A percentile compares a stretch with the other conserved stretches of the same genome.
phyloP scores from a whole-genome alignment of 2,113 vertebrate species.

The Pomatostomus ruficeps region DNA sequence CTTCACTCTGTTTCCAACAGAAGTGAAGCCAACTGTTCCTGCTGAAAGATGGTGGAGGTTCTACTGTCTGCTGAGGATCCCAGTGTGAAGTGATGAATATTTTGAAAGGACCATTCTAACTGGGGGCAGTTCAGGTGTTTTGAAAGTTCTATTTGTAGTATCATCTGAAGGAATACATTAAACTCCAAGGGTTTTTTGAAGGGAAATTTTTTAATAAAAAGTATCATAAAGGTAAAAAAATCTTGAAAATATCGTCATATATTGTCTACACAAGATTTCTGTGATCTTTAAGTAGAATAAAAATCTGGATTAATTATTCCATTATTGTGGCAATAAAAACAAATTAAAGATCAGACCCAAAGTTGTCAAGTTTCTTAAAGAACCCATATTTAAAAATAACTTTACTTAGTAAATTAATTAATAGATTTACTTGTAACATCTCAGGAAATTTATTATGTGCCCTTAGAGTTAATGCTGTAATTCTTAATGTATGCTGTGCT shows the following conservation, averaged over 20 bases:
- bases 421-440: neutral
- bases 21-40: neutral
- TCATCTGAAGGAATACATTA: neutral
- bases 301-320: neutral
- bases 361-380: neutral
- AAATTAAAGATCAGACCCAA: neutral
- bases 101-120: neutral
- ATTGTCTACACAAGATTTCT: neutral
- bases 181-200: fast-evolving
- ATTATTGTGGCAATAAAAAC: neutral
- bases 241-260: neutral
- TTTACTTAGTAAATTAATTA: neutral
- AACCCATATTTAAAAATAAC: neutral
- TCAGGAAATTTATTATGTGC: neutral
- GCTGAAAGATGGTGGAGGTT: neutral
- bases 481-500: neutral
- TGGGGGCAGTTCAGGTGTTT: neutral
- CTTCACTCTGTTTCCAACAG: neutral
- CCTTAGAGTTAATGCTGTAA: neutral
- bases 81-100: neutral
- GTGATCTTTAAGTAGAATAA: neutral
- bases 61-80: neutral
- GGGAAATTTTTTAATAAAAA: neutral
- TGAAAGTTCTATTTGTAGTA: neutral
- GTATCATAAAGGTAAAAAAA: neutral